Conservation (phyloP, 1,140 invertebrate species). For the Diuraphis noxia region DNA sequence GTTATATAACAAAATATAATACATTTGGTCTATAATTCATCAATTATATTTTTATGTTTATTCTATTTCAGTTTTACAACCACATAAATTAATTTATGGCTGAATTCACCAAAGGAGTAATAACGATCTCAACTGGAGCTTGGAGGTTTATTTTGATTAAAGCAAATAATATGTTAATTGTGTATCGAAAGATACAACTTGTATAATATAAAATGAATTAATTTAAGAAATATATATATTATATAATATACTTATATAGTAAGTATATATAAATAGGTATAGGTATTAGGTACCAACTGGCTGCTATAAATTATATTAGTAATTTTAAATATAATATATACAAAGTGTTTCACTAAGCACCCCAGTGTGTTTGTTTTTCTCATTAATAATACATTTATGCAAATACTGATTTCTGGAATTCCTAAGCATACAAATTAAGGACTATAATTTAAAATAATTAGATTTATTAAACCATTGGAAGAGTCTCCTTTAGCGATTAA, state of each 20-base stretch:
- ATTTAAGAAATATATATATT: background rate
- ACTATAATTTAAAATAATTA: background rate
- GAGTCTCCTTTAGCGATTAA: too few species aligned
- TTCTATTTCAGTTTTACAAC: background rate
- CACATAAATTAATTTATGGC: background rate
- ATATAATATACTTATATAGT: too few species aligned
- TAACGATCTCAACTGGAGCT: background rate
- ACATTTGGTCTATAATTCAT: background rate
- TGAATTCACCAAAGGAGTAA: background rate
- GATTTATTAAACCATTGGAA: background rate
- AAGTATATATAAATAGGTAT: too few species aligned
- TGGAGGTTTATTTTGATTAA: background rate
- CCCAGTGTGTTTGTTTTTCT: background rate
- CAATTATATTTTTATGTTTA: too few species aligned
- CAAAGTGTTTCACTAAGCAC: too few species aligned
- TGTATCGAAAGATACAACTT: background rate
- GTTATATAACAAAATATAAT: background rate
- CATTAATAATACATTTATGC: background rate
- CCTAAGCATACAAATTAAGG: background rate
- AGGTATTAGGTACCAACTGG: too few species aligned
- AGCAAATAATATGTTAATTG: background rate
- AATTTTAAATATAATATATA: too few species aligned
- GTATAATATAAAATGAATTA: background rate
- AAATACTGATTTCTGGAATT: too few species aligned
- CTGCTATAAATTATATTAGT: too few species aligned